A percentile compares a stretch with the other conserved stretches of the same genome.
Evolutionary conservation across 1,140 invertebrate species (phyloP).

Genomic region (Drosophila subpulchrella): DNA sequence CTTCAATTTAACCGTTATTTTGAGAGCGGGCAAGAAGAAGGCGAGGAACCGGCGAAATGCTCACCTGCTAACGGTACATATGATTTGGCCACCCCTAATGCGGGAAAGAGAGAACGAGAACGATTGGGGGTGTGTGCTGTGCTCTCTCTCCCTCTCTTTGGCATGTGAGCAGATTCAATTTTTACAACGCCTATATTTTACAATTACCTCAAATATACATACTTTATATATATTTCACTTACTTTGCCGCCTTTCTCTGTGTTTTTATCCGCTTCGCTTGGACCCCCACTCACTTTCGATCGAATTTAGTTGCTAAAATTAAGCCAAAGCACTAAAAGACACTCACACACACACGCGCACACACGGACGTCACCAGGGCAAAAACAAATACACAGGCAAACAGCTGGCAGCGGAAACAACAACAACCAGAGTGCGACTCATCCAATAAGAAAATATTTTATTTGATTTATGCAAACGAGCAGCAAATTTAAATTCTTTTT

Average conservation of each 20-base stretch:
- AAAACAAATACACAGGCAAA: constrained; percentile 63
- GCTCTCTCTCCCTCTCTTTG: constrained; percentile 8
- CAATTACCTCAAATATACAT: constrained; percentile 3
- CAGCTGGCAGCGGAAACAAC: constrained; percentile 62
- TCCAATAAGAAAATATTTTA: constrained; percentile 66
- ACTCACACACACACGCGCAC: constrained; percentile 22
- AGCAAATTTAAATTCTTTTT: constrained; percentile 11
- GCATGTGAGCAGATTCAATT: constrained; percentile 33
- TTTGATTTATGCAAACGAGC: constrained; percentile 48
- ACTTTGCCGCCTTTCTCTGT: constrained; percentile 19
- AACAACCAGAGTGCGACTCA: constrained; percentile 54
- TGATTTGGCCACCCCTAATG: constrained; percentile 29
- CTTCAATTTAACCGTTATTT: constrained; percentile 30
- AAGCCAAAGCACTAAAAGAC: constrained; percentile 37
- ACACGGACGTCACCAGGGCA: constrained; percentile 44
- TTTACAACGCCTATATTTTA: constrained; percentile 13
- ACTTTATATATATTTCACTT: constrained; percentile 18
- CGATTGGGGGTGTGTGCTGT: constrained; percentile 42
- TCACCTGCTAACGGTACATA: constrained; percentile 68
- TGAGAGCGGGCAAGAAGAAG: constrained; percentile 26
- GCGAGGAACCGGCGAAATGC: constrained; percentile 63
- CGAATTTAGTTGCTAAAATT: constrained; percentile 70
- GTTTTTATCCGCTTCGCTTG: constrained; percentile 15
- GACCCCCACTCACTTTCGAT: constrained; percentile 62
- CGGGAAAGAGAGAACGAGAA: constrained; percentile 11